Evolutionary conservation across 2,888 invertebrate genomes (phyloP).

Genomic region (Lymantria dispar): DNA sequence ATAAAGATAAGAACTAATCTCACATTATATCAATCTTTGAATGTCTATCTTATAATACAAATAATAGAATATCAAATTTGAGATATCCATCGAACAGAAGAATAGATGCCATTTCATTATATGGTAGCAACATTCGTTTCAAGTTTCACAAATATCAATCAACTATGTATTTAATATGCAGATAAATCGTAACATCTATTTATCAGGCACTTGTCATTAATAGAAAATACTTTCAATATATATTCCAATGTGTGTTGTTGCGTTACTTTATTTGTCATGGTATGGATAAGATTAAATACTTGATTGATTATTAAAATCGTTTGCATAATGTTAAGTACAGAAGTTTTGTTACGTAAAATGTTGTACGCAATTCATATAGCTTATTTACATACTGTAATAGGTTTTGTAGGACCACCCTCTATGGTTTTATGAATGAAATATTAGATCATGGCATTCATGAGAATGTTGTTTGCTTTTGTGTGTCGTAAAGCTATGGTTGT

Average conservation of each 20-base stretch:
- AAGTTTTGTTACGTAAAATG: slow-evolving; percentile 20
- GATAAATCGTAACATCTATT: slow-evolving; percentile 48
- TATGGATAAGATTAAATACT: slow-evolving; percentile 31
- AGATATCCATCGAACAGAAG: no score
- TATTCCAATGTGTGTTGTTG: slow-evolving; percentile 20
- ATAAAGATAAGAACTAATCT: no score
- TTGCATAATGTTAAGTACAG: slow-evolving; percentile 21
- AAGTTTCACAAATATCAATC: slow-evolving; percentile 38
- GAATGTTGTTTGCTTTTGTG: no score
- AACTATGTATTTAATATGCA: slow-evolving; percentile 25
- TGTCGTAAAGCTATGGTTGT: no score
- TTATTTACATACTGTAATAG: slow-evolving; percentile 9
- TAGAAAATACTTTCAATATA: slow-evolving; percentile 36
- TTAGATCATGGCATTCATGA: background rate
- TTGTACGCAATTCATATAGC: slow-evolving; percentile 13
- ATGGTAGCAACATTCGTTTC: slow-evolving; percentile 13
- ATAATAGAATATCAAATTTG: no score
- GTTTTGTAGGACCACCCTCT: slow-evolving; percentile 1
- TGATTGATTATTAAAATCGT: slow-evolving; percentile 30
- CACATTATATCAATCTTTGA: no score
- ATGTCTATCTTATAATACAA: no score
- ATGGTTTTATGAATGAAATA: slow-evolving; percentile 2
- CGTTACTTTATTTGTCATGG: slow-evolving; percentile 32
- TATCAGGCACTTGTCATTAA: slow-evolving; percentile 48
- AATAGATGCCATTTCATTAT: no score